These are phyloP conservation scores for Leptodactylus fuscus DNA, from an alignment of 2,113 vertebrate species.

Conservation along the genomic window DNA sequence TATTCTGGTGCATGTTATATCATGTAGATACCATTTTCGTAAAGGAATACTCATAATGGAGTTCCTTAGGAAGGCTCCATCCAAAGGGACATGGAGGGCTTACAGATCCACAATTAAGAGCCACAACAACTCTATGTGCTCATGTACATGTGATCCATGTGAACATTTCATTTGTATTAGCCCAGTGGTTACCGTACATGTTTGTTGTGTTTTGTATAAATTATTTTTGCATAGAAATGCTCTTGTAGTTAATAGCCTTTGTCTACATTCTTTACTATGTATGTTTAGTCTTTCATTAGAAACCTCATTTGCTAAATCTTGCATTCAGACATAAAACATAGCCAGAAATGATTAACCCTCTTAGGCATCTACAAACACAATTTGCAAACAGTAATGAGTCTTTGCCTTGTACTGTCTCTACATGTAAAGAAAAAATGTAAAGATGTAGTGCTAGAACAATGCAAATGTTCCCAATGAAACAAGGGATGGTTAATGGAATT, in stretches of 20 bases:
- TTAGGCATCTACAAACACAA: slow-evolving; percentile 7
- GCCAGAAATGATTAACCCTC: not conserved
- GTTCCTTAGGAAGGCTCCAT: too few species aligned
- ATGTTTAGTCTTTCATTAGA: not conserved
- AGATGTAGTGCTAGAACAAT: not conserved
- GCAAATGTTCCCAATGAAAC: not conserved
- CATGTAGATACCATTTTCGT: too few species aligned
- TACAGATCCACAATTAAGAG: too few species aligned
- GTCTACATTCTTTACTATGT: not conserved
- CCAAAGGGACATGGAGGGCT: too few species aligned
- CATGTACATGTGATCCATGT: too few species aligned
- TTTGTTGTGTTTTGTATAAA: too few species aligned
- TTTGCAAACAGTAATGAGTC: not conserved
- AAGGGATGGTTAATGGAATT: slow-evolving; percentile 18
- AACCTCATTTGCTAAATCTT: not conserved
- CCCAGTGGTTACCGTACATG: too few species aligned
- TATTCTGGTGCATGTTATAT: too few species aligned
- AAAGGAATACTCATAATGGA: too few species aligned
- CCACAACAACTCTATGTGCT: too few species aligned
- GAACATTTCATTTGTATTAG: too few species aligned
- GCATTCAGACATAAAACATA: not conserved
- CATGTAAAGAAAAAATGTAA: not conserved
- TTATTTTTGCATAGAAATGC: not conserved
- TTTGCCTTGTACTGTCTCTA: not conserved
- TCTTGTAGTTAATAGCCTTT: not conserved